Conservation (phyloP, 2,113 vertebrate genomes). For the Myrmecophaga tridactyla region DNA sequence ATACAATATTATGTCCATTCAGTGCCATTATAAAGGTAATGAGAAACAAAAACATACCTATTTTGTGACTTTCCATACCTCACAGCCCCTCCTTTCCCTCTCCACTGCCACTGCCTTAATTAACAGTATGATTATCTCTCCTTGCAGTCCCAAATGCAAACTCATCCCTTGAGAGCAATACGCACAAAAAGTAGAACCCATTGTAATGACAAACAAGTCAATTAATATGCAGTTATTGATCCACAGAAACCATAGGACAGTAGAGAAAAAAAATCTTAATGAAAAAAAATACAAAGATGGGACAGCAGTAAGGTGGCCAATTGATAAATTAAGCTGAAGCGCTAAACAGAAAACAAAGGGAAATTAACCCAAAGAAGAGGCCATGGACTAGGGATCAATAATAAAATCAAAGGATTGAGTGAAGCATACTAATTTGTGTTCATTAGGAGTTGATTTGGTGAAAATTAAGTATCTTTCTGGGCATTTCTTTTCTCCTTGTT, state of each 20-base stretch:
- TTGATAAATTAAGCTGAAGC: background rate
- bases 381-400: background rate
- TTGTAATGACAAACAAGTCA: background rate
- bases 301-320: background rate
- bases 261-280: background rate
- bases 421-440: too few species aligned
- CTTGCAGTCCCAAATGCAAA: too few species aligned
- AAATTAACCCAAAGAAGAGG: background rate
- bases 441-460: background rate
- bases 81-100: too few species aligned
- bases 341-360: background rate
- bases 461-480: background rate
- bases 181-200: too few species aligned
- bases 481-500: background rate
- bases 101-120: background rate
- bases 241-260: background rate
- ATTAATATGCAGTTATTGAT: fast-evolving
- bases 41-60: background rate
- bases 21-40: background rate
- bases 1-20: background rate
- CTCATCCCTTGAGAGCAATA: background rate
- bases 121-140: background rate
- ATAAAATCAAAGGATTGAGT: too few species aligned
- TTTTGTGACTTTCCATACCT: background rate
- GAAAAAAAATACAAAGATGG: background rate